Evolutionary conservation across 2,888 invertebrate species (phyloP).

Genomic region (Drosophila anomelani): DNA sequence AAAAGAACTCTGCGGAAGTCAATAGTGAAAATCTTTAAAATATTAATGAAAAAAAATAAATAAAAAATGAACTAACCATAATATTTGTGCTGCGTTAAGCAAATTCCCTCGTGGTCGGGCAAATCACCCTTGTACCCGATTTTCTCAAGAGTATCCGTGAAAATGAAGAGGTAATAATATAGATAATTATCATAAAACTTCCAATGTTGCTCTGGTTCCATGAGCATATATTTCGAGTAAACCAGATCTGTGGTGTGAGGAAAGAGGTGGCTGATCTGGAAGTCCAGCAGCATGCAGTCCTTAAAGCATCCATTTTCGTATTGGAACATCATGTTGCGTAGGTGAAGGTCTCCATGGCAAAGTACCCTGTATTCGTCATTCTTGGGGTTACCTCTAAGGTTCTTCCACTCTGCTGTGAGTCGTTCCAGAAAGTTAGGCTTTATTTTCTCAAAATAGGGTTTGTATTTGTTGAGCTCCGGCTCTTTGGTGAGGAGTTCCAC

Average conservation of each 20-base stretch:
- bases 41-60: too few relatives aligned
- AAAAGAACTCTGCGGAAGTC: slow-evolving; percentile 56
- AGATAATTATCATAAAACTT: slow-evolving; percentile 60
- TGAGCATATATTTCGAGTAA: slow-evolving; percentile 68
- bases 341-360: slow-evolving; percentile 80
- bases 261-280: slow-evolving; percentile 66
- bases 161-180: slow-evolving; percentile 64
- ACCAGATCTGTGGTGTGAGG: slow-evolving; percentile 65
- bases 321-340: slow-evolving; percentile 77
- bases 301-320: slow-evolving; percentile 39
- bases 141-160: slow-evolving; percentile 58
- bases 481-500: slow-evolving; percentile 53
- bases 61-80: slow-evolving; percentile 54
- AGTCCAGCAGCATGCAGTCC: slow-evolving; percentile 76
- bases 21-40: neutral
- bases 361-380: slow-evolving; percentile 66
- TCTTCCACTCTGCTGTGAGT: slow-evolving; percentile 15
- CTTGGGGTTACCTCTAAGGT: slow-evolving; percentile 29
- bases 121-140: slow-evolving; percentile 60
- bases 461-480: slow-evolving; percentile 51
- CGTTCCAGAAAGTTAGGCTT: slow-evolving; percentile 23
- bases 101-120: slow-evolving; percentile 61
- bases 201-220: slow-evolving; percentile 55
- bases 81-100: slow-evolving; percentile 52
- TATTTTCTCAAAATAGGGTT: slow-evolving; percentile 54